These are phyloP conservation scores for Erannis defoliaria DNA, from an alignment of 2,888 invertebrate species.

Conservation along the genomic window DNA sequence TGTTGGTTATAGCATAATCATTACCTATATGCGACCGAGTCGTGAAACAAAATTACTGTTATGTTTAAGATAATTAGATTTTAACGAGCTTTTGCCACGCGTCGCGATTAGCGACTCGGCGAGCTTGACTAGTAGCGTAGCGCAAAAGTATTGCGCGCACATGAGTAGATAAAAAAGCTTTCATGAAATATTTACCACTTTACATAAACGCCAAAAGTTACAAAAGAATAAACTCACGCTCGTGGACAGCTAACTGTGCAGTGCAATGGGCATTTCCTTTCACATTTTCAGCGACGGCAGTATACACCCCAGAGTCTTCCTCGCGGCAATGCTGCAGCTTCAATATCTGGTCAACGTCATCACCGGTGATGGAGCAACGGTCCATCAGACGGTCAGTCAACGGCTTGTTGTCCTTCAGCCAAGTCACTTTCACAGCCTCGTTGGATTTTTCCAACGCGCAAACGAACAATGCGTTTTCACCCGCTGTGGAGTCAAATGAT, in stretches of 20 bases:
- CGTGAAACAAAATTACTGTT: no score
- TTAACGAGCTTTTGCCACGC: no score
- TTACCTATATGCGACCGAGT: no score
- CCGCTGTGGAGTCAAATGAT: constrained; percentile 88
- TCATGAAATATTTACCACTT: constrained; percentile 26
- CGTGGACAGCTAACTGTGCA: constrained; percentile 94
- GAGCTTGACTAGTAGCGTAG: no score
- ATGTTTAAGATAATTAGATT: no score
- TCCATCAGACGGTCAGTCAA: constrained; percentile 92
- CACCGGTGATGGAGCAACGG: constrained; percentile 88
- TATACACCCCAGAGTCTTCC: constrained; percentile 95
- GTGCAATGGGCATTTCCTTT: constrained; percentile 94
- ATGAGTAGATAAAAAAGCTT: constrained; percentile 2
- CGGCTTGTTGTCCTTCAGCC: constrained; percentile 96
- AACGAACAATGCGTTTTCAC: constrained; percentile 93
- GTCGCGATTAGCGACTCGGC: no score
- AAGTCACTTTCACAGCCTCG: constrained; percentile 89
- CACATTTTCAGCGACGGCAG: constrained; percentile 93
- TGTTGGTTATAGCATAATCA: no score
- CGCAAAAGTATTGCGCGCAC: neutral
- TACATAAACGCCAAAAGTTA: constrained; percentile 25
- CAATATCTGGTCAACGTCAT: constrained; percentile 88
- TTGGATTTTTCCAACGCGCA: constrained; percentile 89
- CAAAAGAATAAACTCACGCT: constrained; percentile 87
- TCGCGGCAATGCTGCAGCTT: constrained; percentile 91